phyloP scores from a whole-genome alignment of 2,888 invertebrate genomes.

The Entomobrya multifasciata region DNA sequence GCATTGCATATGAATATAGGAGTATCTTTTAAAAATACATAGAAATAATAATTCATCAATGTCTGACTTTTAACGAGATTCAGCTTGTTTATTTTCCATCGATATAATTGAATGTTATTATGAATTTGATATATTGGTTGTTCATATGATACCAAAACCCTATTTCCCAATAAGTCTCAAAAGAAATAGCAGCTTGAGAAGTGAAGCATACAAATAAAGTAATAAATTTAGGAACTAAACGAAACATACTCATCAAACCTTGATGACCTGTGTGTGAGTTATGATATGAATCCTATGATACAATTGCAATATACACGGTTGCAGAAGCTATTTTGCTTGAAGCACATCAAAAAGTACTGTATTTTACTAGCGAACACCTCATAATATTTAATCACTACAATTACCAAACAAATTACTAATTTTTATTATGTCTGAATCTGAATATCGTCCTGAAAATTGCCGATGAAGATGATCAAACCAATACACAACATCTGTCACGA shows the following conservation, averaged over 20 bases:
- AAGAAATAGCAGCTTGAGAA: not conserved
- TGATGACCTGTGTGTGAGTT: constrained; percentile 33
- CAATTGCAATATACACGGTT: not conserved
- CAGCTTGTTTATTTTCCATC: constrained; percentile 54
- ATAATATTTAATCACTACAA: constrained; percentile 52
- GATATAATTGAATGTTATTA: constrained; percentile 56
- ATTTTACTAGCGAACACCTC: constrained; percentile 39
- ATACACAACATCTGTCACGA: constrained; percentile 50
- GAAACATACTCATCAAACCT: constrained; percentile 32
- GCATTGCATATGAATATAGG: not conserved
- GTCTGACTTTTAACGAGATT: constrained; percentile 53
- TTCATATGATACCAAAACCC: not conserved
- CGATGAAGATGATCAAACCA: constrained; percentile 15
- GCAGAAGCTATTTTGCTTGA: not conserved
- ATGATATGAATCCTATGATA: constrained; percentile 2
- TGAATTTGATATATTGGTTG: not conserved
- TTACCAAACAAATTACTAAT: constrained; percentile 35
- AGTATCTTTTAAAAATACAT: not conserved
- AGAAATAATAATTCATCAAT: constrained; percentile 58
- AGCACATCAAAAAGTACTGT: not conserved
- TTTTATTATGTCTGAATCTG: constrained; percentile 24
- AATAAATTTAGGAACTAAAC: constrained; percentile 48
- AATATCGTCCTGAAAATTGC: constrained; percentile 41
- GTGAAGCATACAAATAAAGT: constrained; percentile 30
- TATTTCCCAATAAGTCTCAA: not conserved